A percentile compares a stretch with the other conserved stretches of the same genome.
These are phyloP conservation scores for Enoplolaimus lenunculus DNA, from an alignment of 2,888 invertebrate genomes.

Conservation along the genomic window DNA sequence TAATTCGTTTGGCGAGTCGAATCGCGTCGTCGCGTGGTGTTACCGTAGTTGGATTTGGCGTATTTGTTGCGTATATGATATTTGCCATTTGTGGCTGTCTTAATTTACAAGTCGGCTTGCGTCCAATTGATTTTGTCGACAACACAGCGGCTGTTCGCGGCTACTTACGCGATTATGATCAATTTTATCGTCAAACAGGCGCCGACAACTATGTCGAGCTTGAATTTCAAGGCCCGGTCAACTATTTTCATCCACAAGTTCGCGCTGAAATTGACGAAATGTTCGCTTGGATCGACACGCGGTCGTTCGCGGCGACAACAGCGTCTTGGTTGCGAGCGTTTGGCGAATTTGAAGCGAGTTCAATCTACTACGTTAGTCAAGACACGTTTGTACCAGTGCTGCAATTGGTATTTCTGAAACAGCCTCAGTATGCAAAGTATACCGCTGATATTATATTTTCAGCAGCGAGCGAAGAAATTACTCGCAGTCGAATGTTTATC, in stretches of 20 bases:
- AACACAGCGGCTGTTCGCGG: not conserved
- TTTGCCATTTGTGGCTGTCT: constrained; percentile 30
- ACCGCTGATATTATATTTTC: not conserved
- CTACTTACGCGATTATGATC: constrained; percentile 13
- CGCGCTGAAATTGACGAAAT: constrained; percentile 7
- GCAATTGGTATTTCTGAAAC: constrained; percentile 34
- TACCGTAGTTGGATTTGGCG: not conserved
- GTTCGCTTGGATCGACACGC: constrained; percentile 16
- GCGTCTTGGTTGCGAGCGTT: constrained; percentile 37
- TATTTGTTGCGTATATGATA: constrained; percentile 29
- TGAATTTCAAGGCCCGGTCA: constrained; percentile 8
- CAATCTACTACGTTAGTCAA: constrained; percentile 29
- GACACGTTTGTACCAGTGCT: constrained; percentile 39
- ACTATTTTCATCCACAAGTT: constrained; percentile 9
- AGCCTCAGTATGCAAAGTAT: not conserved
- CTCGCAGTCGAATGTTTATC: constrained; percentile 34
- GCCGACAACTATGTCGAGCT: constrained; percentile 17
- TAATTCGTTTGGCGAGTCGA: too few relatives aligned
- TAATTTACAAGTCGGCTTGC: not conserved
- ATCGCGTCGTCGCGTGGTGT: not conserved
- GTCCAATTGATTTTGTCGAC: not conserved
- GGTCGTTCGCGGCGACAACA: constrained; percentile 31
- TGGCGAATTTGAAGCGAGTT: constrained; percentile 33
- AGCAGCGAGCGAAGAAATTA: constrained; percentile 30
- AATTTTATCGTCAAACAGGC: constrained; percentile 5